These are phyloP conservation scores for Tinamus guttatus DNA, from an alignment of 2,113 vertebrate genomes.

Conservation along the genomic window DNA sequence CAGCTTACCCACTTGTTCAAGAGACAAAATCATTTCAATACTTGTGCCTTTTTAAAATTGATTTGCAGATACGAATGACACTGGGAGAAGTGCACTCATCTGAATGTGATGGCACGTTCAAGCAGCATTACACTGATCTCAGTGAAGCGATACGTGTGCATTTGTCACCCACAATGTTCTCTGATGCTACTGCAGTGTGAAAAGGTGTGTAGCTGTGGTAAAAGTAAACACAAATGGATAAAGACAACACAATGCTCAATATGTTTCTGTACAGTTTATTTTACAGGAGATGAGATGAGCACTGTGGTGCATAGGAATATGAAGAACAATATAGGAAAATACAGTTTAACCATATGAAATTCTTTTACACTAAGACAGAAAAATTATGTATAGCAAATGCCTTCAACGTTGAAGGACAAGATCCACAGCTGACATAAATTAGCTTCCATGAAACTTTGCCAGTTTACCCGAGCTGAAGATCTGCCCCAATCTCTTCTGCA, in stretches of 20 bases:
- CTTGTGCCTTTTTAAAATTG: neutral
- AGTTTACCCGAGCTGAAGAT: conserved; percentile 54
- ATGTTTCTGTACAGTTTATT: conserved; percentile 78
- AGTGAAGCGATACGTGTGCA: neutral
- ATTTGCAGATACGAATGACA: neutral
- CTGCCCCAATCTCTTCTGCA: conserved; percentile 63
- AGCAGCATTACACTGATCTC: neutral
- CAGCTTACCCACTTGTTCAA: neutral
- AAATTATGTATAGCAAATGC: conserved; percentile 70
- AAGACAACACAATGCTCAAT: conserved; percentile 44
- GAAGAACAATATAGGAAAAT: conserved; percentile 59
- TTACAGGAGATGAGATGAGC: conserved; percentile 74
- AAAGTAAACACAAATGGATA: neutral
- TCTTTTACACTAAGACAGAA: conserved; percentile 71
- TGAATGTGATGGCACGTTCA: neutral
- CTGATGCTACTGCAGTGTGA: neutral
- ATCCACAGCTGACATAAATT: conserved; percentile 56
- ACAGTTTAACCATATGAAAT: conserved; percentile 75
- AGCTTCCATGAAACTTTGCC: conserved; percentile 50
- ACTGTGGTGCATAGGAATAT: conserved; percentile 71
- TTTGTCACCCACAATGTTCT: neutral
- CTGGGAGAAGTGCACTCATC: neutral
- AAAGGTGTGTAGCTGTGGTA: neutral
- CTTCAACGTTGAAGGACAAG: conserved; percentile 71
- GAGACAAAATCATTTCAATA: neutral